phyloP scores from a whole-genome alignment of 1,140 invertebrate genomes.

The Dufourea novaeangliae region DNA sequence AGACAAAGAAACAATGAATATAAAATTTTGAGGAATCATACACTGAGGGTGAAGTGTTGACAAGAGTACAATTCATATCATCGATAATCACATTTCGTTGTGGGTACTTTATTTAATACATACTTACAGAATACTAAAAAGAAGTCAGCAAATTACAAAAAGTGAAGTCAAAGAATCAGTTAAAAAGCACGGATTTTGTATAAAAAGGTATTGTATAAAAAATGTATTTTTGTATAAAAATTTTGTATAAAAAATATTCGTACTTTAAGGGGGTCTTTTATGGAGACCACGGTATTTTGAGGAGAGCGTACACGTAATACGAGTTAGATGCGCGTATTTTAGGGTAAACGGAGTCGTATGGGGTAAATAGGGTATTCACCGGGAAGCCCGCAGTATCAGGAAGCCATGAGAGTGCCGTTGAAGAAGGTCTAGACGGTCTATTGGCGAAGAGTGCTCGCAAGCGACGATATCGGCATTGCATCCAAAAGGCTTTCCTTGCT shows the following conservation, averaged over 20 bases:
- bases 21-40: no score
- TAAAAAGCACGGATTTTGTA: no score
- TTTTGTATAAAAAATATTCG: neutral
- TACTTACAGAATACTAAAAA: no score
- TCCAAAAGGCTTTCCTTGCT: slow-evolving; percentile 47
- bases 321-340: slow-evolving; percentile 49
- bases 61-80: no score
- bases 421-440: slow-evolving; percentile 62
- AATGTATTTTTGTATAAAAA: no score
- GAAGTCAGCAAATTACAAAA: no score
- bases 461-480: slow-evolving; percentile 53
- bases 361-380: slow-evolving; percentile 63
- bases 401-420: slow-evolving; percentile 55
- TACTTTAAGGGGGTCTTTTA: neutral
- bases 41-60: no score
- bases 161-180: no score
- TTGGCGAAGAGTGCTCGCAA: slow-evolving; percentile 28
- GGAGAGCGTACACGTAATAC: slow-evolving; percentile 27
- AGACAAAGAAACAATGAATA: no score
- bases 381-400: slow-evolving; percentile 61
- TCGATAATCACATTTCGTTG: no score
- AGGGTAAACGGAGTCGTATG: slow-evolving; percentile 57
- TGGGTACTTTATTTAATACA: no score
- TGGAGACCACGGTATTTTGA: neutral
- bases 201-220: no score